These are phyloP conservation scores for Amblyraja radiata DNA, from an alignment of 2,797 vertebrate genomes.

Conservation along the genomic window DNA sequence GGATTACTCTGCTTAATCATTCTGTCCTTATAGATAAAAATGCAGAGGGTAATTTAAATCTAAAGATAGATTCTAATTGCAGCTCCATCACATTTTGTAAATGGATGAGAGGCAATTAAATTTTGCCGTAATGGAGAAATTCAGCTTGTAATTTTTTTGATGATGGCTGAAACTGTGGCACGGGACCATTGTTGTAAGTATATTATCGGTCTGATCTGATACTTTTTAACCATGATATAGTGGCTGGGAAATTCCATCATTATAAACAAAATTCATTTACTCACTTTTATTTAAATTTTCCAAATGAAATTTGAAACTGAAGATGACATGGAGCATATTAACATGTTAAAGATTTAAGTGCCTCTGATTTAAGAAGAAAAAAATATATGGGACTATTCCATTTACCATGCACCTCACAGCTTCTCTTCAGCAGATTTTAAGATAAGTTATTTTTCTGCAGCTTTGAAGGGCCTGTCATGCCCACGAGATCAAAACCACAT, in stretches of 20 bases:
- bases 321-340: not conserved
- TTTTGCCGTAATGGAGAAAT: conserved; percentile 19
- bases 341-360: not conserved
- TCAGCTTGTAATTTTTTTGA: conserved; percentile 11
- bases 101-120: conserved; percentile 37
- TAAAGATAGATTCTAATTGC: conserved; percentile 38
- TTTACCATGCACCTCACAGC: not conserved
- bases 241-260: not conserved
- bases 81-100: conserved; percentile 36
- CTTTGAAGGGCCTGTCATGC: not conserved
- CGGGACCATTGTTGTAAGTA: not conserved
- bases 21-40: conserved; percentile 17
- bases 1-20: conserved; percentile 37
- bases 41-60: conserved; percentile 36
- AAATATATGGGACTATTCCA: not conserved
- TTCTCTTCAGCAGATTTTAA: not conserved
- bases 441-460: not conserved
- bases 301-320: not conserved
- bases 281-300: not conserved
- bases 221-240: not conserved
- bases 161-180: conserved; percentile 3
- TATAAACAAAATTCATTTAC: not conserved
- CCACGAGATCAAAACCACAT: not conserved
- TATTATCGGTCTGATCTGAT: conserved; percentile 11
- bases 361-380: not conserved